These are phyloP conservation scores for Nettapus auritus DNA, from an alignment of 2,113 vertebrate species.

Conservation along the genomic window DNA sequence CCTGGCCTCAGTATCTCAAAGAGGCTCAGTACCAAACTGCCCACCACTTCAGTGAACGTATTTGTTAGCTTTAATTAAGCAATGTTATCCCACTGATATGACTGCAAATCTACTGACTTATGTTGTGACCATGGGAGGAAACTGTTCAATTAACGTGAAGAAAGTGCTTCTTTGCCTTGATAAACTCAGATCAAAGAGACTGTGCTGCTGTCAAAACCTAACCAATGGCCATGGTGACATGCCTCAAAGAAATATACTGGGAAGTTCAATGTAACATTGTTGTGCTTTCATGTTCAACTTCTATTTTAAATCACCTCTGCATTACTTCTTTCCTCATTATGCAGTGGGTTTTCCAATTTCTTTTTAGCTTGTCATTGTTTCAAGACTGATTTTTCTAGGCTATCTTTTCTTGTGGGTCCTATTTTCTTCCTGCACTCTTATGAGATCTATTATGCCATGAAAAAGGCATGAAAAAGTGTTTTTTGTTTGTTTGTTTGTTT, in stretches of 20 bases:
- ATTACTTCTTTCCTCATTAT: not conserved
- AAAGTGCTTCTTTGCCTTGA: constrained; percentile 10
- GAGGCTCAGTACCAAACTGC: not conserved
- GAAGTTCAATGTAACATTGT: not conserved
- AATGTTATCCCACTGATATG: not conserved
- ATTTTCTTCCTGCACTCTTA: not conserved
- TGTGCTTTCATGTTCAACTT: not conserved
- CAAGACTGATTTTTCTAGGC: not conserved
- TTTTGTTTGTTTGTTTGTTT: too few relatives aligned
- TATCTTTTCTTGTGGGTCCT: not conserved
- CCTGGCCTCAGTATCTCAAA: not conserved
- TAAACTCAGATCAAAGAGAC: not conserved
- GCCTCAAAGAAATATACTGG: not conserved
- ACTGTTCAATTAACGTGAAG: not conserved
- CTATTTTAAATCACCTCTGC: not conserved
- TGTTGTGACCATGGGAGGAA: not conserved
- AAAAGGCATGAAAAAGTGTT: not conserved
- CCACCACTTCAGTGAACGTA: not conserved
- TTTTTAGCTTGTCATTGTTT: not conserved
- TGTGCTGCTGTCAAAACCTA: not conserved
- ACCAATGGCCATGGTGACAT: not conserved
- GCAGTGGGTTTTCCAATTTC: not conserved
- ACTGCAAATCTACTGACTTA: not conserved
- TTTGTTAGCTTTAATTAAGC: not conserved
- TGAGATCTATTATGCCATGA: not conserved